Conservation (phyloP, 2,888 invertebrate species). For the Erynnis tages region DNA sequence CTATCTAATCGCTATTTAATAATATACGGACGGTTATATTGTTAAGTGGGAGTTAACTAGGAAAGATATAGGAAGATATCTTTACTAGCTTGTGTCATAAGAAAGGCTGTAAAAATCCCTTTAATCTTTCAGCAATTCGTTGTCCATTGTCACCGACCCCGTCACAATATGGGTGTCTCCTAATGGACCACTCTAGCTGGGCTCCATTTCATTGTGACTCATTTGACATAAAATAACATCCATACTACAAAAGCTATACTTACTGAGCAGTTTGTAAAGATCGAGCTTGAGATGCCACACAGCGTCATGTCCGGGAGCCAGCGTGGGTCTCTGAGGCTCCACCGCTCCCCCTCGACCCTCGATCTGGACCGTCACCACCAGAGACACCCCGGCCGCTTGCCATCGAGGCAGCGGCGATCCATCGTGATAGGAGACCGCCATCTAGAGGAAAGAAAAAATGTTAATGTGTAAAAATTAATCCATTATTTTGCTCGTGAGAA, state of each 20-base stretch:
- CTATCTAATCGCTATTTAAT: background rate
- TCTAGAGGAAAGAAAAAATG: constrained; percentile 72
- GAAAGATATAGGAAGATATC: constrained; percentile 31
- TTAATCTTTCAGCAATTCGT: too few relatives aligned
- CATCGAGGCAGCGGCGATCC: constrained; percentile 88
- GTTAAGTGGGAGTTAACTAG: constrained; percentile 27
- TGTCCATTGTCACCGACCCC: too few relatives aligned
- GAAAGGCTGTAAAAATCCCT: too few relatives aligned
- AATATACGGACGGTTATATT: background rate
- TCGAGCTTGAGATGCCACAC: constrained; percentile 93
- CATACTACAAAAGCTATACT: too few relatives aligned
- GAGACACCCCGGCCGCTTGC: constrained; percentile 83
- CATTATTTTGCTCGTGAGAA: too few relatives aligned
- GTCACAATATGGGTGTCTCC: too few relatives aligned
- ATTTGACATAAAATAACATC: too few relatives aligned
- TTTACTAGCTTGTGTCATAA: too few relatives aligned
- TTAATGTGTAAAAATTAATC: too few relatives aligned
- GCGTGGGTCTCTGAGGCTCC: constrained; percentile 81
- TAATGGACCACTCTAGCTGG: too few relatives aligned
- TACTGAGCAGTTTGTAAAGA: constrained; percentile 82
- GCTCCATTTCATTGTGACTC: too few relatives aligned
- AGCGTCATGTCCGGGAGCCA: constrained; percentile 85
- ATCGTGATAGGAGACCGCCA: constrained; percentile 95
- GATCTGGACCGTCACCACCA: constrained; percentile 83
- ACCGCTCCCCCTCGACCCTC: constrained; percentile 85